Percentiles rank a stretch among this genome's conserved stretches.
These are phyloP conservation scores for Dreissena rostriformis DNA, from an alignment of 1,140 invertebrate species.

Conservation along the genomic window DNA sequence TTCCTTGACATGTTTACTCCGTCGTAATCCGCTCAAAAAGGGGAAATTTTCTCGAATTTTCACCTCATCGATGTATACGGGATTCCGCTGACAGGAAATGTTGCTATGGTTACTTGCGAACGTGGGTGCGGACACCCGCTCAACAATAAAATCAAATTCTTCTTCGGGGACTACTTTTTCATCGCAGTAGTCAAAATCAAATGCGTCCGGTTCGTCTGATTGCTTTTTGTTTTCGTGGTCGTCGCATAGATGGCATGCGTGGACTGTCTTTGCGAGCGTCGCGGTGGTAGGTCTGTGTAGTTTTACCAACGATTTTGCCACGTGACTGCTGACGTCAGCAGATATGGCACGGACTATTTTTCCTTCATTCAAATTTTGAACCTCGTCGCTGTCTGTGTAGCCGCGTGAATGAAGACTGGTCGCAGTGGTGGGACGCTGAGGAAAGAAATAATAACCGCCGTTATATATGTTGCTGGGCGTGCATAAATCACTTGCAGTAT, in stretches of 20 bases:
- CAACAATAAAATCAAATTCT: conserved; percentile 61
- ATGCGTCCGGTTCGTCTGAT: conserved; percentile 54
- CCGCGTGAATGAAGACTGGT: conserved; percentile 9
- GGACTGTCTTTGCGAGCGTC: conserved; percentile 61
- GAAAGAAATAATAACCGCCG: neutral
- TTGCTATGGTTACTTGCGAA: conserved; percentile 46
- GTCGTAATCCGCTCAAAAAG: conserved; percentile 58
- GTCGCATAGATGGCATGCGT: conserved; percentile 65
- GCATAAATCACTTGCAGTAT: too few relatives aligned
- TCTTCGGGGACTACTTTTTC: conserved; percentile 58
- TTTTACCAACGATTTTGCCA: conserved; percentile 53
- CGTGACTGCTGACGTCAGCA: conserved; percentile 20
- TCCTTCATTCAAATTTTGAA: conserved; percentile 61
- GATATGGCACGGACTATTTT: conserved; percentile 60
- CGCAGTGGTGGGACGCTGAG: conserved; percentile 53
- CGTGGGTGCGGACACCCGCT: conserved; percentile 53
- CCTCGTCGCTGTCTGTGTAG: conserved; percentile 39
- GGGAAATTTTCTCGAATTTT: conserved; percentile 64
- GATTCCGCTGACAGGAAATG: conserved; percentile 55
- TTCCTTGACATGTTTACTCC: conserved; percentile 61
- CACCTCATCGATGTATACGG: conserved; percentile 63
- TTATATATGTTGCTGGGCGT: too few relatives aligned
- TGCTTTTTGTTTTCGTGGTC: conserved; percentile 64
- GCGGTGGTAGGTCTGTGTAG: conserved; percentile 65
- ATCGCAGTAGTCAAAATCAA: conserved; percentile 63